phyloP scores from a whole-genome alignment of 2,797 vertebrate genomes.

The Hippopotamyrus pictus region DNA sequence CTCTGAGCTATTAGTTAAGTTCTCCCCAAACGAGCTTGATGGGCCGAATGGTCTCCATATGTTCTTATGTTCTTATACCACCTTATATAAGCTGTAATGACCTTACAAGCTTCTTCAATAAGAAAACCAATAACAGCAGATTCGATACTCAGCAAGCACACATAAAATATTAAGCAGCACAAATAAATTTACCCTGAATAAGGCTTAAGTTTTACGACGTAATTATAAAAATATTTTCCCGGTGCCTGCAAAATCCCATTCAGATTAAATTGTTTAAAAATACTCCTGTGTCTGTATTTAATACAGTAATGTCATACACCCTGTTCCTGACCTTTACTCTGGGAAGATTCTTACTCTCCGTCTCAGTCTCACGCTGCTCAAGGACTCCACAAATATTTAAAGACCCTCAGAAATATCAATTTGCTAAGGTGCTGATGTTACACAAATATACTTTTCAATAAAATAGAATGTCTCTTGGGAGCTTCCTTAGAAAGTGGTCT shows the following conservation, averaged over 20 bases:
- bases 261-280: background rate
- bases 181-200: background rate
- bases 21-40: no score
- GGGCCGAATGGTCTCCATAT: no score
- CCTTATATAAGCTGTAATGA: background rate
- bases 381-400: background rate
- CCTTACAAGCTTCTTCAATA: background rate
- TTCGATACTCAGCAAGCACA: background rate
- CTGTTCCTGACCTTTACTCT: background rate
- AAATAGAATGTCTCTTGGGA: background rate
- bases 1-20: no score
- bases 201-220: background rate
- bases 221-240: background rate
- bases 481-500: background rate
- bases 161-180: background rate
- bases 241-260: background rate
- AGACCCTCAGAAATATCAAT: background rate
- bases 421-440: background rate
- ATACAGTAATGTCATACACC: background rate
- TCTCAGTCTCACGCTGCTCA: background rate
- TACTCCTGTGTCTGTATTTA: background rate
- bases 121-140: background rate
- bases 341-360: background rate
- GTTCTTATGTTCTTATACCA: background rate
- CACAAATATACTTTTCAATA: background rate